phyloP scores from a whole-genome alignment of 2,888 invertebrate genomes.

The Pelosia muscerda region DNA sequence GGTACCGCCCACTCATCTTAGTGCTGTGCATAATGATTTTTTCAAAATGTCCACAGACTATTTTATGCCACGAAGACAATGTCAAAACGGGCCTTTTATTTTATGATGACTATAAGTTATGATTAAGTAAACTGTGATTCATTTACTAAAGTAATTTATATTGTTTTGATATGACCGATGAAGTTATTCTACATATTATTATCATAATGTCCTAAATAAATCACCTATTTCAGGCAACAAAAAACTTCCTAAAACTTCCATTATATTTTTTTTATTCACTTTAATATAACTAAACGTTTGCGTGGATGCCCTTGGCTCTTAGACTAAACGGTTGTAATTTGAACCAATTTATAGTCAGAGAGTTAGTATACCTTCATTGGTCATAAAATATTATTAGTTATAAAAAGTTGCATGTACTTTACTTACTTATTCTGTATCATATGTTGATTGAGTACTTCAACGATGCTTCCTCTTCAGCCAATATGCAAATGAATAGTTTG shows the following conservation, averaged over 20 bases:
- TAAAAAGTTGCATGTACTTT: constrained; percentile 6
- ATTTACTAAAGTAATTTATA: neutral
- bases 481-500: neutral
- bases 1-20: no score
- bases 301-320: neutral
- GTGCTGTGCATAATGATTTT: no score
- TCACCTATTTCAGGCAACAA: no score
- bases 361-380: neutral
- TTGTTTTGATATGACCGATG: constrained; percentile 3
- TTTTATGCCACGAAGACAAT: no score
- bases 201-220: no score
- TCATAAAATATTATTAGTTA: neutral
- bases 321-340: neutral
- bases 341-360: neutral
- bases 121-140: neutral
- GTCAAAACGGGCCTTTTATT: no score
- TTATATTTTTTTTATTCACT: no score
- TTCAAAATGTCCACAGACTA: no score
- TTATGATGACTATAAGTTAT: no score
- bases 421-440: neutral
- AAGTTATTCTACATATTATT: neutral
- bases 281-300: no score
- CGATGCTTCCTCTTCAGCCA: constrained; percentile 8
- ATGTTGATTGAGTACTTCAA: neutral
- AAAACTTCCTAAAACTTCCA: no score